These are phyloP conservation scores for Tyto alba DNA, from an alignment of 2,113 vertebrate species.

Conservation along the genomic window DNA sequence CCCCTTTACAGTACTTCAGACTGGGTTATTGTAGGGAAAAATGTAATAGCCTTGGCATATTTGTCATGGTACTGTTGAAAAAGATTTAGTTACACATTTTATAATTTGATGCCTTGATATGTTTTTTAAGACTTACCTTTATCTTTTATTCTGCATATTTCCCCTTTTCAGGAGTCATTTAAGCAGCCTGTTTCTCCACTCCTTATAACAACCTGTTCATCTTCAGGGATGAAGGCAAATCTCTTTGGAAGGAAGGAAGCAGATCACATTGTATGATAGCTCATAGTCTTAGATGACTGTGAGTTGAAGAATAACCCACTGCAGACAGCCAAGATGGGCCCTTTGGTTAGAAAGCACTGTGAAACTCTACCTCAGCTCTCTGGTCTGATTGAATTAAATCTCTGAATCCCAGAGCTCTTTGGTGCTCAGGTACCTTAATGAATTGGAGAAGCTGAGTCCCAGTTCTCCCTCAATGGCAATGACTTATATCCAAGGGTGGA, in stretches of 20 bases:
- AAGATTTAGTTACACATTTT: background rate
- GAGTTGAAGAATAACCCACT: background rate
- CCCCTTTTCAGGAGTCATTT: background rate
- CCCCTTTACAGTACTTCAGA: background rate
- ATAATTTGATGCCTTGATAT: background rate
- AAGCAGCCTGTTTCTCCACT: background rate
- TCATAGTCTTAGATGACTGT: background rate
- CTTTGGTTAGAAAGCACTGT: background rate
- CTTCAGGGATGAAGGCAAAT: background rate
- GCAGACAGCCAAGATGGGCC: background rate
- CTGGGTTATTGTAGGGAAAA: background rate
- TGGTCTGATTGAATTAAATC: background rate
- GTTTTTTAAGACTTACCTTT: background rate
- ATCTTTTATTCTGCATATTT: background rate
- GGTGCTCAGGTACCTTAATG: background rate
- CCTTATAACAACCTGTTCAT: background rate
- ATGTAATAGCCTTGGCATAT: background rate
- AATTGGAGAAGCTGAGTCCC: background rate
- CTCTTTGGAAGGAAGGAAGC: background rate
- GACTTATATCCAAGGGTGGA: background rate
- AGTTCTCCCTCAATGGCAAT: background rate
- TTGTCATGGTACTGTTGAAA: background rate
- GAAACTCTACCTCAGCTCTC: background rate
- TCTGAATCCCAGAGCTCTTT: background rate
- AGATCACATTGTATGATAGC: background rate